Evolutionary conservation across 2,797 vertebrate species (phyloP), one percentile per base, ranked within the genome.

Genomic region (Synaphobranchus kaupii): DNA sequence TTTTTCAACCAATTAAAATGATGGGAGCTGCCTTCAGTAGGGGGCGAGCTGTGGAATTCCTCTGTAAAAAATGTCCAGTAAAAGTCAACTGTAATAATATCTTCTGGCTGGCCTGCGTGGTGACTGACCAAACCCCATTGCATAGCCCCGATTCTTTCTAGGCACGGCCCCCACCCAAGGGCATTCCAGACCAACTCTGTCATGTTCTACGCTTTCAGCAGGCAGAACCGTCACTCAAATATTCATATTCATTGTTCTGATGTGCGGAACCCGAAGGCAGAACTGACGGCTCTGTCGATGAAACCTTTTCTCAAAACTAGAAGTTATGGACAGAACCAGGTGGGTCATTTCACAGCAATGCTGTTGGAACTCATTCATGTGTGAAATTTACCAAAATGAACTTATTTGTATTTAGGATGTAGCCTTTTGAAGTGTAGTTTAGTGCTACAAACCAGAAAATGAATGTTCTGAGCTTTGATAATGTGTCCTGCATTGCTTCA

Each of bases 91-190:
- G 58, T 68, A 86, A 86, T 34, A 80, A 87, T 66, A 60, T 68
- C 58, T 31, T 83, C 63, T 66, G 13, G 63, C 60, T 34, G 6
- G 60, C 80, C 78, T 52, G 60, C 12, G 52, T 47, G n/a, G 85
- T 88, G 76, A 89, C 86, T 68, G 84, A 89, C 58, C 56, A 86
- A 39, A 80, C 63, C 39, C 71, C 82, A 66, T 84, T 68, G 76
- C 66, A 78, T 88, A 48, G 83, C 88, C 93, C 89, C 87, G 58
- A 58, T 93, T 89, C 91, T 90, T 85, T 90, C 91, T 12, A 39
- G 7, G 22, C 47, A 47, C 0, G 78, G 44, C 78, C 47, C 47
- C 78, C 0, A n/a, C 3, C 78, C 78, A 81, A 81, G 78, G 47
- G 78, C 78, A 81, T 50, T 81, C 47, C 78, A 48, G 78, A 81